Percentiles rank a stretch among this genome's conserved stretches.
Evolutionary conservation across 2,797 vertebrate genomes (phyloP).

Genomic region (Triplophysa yarkandensis): DNA sequence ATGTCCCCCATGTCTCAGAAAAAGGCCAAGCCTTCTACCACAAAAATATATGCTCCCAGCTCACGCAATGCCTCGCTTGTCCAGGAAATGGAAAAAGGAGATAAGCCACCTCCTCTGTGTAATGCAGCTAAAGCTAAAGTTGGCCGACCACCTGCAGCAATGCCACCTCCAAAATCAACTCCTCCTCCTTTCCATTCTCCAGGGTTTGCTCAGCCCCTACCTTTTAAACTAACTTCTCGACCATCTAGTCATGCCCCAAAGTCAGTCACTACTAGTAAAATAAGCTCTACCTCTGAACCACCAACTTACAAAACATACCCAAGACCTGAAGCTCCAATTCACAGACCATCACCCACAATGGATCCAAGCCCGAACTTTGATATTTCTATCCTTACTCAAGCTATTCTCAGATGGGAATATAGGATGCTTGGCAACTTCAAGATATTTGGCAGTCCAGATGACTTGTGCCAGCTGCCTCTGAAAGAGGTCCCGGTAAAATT

Average conservation of each 20-base stretch:
- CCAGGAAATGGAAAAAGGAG: conserved; percentile 71
- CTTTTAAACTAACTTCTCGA: neutral
- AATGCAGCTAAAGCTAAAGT: conserved; percentile 70
- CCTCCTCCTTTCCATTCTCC: neutral
- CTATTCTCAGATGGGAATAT: conserved; percentile 78
- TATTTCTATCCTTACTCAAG: conserved; percentile 67
- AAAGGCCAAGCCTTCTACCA: conserved; percentile 68
- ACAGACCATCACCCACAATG: neutral
- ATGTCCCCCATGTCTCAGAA: conserved; percentile 62
- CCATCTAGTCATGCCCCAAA: neutral
- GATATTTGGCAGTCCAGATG: conserved; percentile 70
- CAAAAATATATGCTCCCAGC: conserved; percentile 77
- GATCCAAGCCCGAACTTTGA: conserved; percentile 50
- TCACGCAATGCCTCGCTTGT: conserved; percentile 78
- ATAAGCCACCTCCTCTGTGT: conserved; percentile 44
- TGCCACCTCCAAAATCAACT: conserved; percentile 13
- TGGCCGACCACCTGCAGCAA: neutral
- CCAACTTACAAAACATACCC: conserved; percentile 53
- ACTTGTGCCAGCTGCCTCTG: conserved; percentile 69
- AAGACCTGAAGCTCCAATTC: conserved; percentile 49
- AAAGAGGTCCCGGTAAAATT: conserved; percentile 75
- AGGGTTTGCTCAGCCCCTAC: conserved; percentile 5
- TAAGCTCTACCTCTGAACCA: neutral
- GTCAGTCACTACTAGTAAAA: neutral
- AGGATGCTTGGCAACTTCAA: conserved; percentile 73